Percentiles rank a stretch among this genome's conserved stretches.
Evolutionary conservation across 2,113 vertebrate genomes (phyloP).

Genomic region (Felis catus): F.catus_Fca126_mat1.0 CM031420.1:138677501-138678000

Average conservation of each 20-base stretch:
- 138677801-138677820: neutral
- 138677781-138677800: neutral
- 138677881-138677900: neutral
- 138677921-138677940: neutral
- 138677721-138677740: neutral
- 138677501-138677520: neutral
- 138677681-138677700: neutral
- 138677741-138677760: neutral
- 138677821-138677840: neutral
- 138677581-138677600: neutral
- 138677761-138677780: neutral
- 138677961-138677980: neutral
- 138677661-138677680: neutral
- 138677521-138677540: neutral
- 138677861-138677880: neutral
- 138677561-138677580: rapidly evolving
- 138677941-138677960: neutral
- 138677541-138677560: neutral
- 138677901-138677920: neutral
- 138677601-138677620: neutral
- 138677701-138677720: neutral
- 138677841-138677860: neutral
- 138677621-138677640: neutral
- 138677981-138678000: neutral
- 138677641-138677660: neutral